phyloP scores from a whole-genome alignment of 1,140 invertebrate species.

The Brachionus koreanus region DNA sequence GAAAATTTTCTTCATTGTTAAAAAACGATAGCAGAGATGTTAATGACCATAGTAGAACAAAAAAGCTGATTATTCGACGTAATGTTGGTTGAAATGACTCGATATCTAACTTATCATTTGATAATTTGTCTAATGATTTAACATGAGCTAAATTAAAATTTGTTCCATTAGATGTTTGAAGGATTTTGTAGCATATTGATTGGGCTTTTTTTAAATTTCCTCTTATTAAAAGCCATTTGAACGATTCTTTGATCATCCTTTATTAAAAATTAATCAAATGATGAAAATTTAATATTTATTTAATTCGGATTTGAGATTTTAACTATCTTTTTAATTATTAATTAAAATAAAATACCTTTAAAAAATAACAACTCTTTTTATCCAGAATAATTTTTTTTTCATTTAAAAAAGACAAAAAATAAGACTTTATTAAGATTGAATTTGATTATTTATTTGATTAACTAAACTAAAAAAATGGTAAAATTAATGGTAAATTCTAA shows the following conservation, averaged over 20 bases:
- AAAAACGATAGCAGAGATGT: slow-evolving; percentile 6
- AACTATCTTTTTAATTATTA: background rate
- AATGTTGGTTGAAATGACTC: slow-evolving; percentile 5
- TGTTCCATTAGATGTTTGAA: background rate
- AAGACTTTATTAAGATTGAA: too few relatives aligned
- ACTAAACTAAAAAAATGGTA: too few relatives aligned
- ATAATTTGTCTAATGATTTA: background rate
- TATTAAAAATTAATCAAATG: too few relatives aligned
- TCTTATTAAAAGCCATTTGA: slow-evolving; percentile 31
- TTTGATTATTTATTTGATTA: too few relatives aligned
- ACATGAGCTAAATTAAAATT: background rate
- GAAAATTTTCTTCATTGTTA: slow-evolving; percentile 32
- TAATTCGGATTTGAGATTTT: background rate
- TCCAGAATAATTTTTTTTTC: too few relatives aligned
- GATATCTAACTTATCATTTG: background rate
- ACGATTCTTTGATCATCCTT: slow-evolving; percentile 43
- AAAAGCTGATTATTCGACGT: slow-evolving; percentile 22
- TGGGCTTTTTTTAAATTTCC: background rate
- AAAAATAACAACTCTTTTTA: too few relatives aligned
- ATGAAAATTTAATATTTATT: background rate
- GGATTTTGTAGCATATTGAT: slow-evolving; percentile 14
- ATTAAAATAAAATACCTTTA: too few relatives aligned
- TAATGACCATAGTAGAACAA: slow-evolving; percentile 30
- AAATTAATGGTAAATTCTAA: too few relatives aligned
- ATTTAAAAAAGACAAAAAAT: too few relatives aligned